Evolutionary conservation across 2,888 invertebrate genomes (phyloP), one percentile per base, ranked within the genome.

Genomic region (Drosophila seclusa): DNA sequence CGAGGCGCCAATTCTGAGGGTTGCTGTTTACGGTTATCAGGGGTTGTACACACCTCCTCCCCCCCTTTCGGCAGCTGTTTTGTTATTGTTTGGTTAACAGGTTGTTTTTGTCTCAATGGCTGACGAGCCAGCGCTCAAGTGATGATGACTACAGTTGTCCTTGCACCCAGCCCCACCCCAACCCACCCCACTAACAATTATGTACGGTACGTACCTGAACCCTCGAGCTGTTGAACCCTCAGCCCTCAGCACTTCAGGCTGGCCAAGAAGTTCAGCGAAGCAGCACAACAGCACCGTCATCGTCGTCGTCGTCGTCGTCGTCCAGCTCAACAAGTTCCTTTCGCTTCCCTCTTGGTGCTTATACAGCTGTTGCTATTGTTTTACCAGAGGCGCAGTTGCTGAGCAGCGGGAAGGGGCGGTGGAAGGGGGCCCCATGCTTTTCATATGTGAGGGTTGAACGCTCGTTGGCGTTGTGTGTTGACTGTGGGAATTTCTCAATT

Each of bases 401-500:
- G 34, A 53, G 45, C 40, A 38, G 52, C 0, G 21, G 10, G 36
- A n/a, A n/a, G 42, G 38, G 29, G 53, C 5, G 31, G 8, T 5
- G 4, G n/a, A 31, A 24, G 31, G 27, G 16, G 48, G 48, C 3
- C 24, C 45, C 18, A 52, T 50, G 67, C 55, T 52, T 36, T 63
- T 29, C 71, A 73, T 70, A 54, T 63, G 77, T 67, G 71, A 49
- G 61, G 64, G 68, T 38, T 45, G 45, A 45, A 45, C 27, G 45
- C 16, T 45, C 45, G 45, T 21, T 13, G 42, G 13, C 59, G 60
- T 8, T 52, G 66, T 55, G 67, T 53, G 61, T 48, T 65, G 79
- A 90, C 89, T 91, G 91, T 91, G 91, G 89, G 91, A 91, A 91
- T 80, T 89, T 90, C 86, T 89, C 87, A 88, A 91, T 90, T 90